phyloP scores from a whole-genome alignment of 1,140 invertebrate species.

The Notospermus geniculatus region DNA sequence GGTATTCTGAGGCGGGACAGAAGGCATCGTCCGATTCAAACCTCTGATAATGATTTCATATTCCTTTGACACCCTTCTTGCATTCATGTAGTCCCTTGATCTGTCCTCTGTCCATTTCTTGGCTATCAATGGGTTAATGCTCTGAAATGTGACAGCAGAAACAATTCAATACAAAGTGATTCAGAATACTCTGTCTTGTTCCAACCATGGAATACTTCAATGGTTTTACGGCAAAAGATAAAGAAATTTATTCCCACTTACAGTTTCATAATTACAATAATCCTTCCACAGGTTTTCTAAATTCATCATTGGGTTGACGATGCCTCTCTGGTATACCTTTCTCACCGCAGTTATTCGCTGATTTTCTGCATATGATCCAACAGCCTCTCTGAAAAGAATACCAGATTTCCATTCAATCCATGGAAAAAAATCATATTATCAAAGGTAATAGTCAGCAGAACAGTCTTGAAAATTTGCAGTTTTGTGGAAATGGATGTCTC shows the following conservation, averaged over 20 bases:
- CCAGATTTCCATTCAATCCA: too few relatives aligned
- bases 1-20: conserved; percentile 85
- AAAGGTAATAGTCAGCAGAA: too few relatives aligned
- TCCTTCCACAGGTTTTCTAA: conserved; percentile 99
- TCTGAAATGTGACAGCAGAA: too few relatives aligned
- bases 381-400: conserved; percentile 69
- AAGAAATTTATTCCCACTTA: conserved; percentile 32
- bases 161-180: too few relatives aligned
- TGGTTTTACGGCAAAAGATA: too few relatives aligned
- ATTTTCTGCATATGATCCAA: conserved; percentile 98
- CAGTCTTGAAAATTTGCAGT: too few relatives aligned
- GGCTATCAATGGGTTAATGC: conserved; percentile 95
- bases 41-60: conserved; percentile 92
- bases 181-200: too few relatives aligned
- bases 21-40: conserved; percentile 89
- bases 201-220: too few relatives aligned
- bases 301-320: conserved; percentile 95
- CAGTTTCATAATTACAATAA: conserved; percentile 77
- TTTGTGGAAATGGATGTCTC: too few relatives aligned
- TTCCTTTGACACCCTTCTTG: conserved; percentile 92
- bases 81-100: conserved; percentile 96
- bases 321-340: conserved; percentile 92
- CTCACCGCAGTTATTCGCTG: conserved; percentile 98
- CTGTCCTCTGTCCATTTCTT: conserved; percentile 90
- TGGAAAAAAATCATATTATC: too few relatives aligned